Percentiles rank a stretch among this genome's conserved stretches.
These are phyloP conservation scores for Proterorhinus semilunaris DNA, from an alignment of 2,113 vertebrate species.

Conservation along the genomic window DNA sequence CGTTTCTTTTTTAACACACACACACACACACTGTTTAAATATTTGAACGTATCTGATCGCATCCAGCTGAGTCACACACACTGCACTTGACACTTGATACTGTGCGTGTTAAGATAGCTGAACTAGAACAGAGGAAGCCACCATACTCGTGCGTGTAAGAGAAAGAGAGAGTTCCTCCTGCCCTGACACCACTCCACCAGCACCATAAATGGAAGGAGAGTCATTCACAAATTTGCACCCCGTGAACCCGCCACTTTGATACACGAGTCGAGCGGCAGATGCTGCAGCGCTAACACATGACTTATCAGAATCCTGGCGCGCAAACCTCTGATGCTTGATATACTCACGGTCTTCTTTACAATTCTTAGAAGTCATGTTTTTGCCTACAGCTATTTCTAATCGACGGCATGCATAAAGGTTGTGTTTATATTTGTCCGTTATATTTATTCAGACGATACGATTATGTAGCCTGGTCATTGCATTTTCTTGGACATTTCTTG, in stretches of 20 bases:
- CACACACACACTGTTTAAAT: not conserved
- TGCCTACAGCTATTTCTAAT: too few relatives aligned
- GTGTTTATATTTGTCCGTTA: too few relatives aligned
- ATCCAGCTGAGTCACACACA: not conserved
- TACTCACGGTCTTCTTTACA: too few relatives aligned
- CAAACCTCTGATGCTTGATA: not conserved
- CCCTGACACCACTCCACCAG: conserved; percentile 17
- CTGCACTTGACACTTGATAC: not conserved
- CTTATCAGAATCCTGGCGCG: not conserved
- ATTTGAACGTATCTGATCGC: conserved; percentile 13
- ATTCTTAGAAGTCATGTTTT: too few relatives aligned
- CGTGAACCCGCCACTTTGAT: conserved; percentile 28
- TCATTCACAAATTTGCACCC: conserved; percentile 68
- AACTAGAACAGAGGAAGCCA: conserved; percentile 46
- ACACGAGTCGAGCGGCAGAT: not conserved
- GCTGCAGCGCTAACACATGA: conserved; percentile 4
- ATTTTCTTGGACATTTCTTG: too few relatives aligned
- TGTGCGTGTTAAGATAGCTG: conserved; percentile 10
- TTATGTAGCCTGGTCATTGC: too few relatives aligned
- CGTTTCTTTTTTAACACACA: not conserved
- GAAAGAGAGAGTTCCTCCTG: conserved; percentile 32
- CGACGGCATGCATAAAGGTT: too few relatives aligned
- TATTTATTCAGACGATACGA: too few relatives aligned
- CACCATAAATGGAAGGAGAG: conserved; percentile 61
- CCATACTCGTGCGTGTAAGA: conserved; percentile 1